Evolutionary conservation across 2,797 vertebrate genomes (phyloP).

Genomic region (Rallus crepitans): DNA sequence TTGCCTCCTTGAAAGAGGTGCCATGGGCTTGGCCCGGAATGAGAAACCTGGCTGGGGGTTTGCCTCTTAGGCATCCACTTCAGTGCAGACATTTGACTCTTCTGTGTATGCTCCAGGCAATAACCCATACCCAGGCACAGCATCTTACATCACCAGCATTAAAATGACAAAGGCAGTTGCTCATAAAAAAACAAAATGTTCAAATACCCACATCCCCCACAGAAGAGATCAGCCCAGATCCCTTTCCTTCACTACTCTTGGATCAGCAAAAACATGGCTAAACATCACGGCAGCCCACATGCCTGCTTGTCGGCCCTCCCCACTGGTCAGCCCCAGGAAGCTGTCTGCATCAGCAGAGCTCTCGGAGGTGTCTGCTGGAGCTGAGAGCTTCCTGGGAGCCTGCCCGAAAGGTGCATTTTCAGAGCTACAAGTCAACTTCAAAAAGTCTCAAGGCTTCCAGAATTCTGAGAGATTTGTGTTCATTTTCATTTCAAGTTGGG

Average conservation of each 20-base stretch:
- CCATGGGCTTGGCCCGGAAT: not conserved
- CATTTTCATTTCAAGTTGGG: not conserved
- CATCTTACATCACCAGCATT: fast-evolving
- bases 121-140: fast-evolving
- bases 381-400: not conserved
- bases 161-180: not conserved
- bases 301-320: not conserved
- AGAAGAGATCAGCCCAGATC: not conserved
- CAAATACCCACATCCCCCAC: not conserved
- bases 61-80: not conserved
- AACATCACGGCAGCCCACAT: fast-evolving
- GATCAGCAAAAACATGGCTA: not conserved
- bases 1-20: not conserved
- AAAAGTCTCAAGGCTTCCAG: not conserved
- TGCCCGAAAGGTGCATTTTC: fast-evolving
- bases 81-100: not conserved
- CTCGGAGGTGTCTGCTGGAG: too few species aligned
- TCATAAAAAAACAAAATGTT: not conserved
- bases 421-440: not conserved
- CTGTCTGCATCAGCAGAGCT: not conserved
- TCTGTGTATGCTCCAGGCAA: fast-evolving
- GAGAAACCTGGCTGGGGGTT: not conserved
- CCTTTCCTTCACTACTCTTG: not conserved
- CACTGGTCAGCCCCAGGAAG: not conserved
- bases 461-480: not conserved